Percentiles rank a stretch among this genome's conserved stretches.
Evolutionary conservation across 2,797 vertebrate genomes (phyloP).

Genomic region (Euphonia xanthogaster): DNA sequence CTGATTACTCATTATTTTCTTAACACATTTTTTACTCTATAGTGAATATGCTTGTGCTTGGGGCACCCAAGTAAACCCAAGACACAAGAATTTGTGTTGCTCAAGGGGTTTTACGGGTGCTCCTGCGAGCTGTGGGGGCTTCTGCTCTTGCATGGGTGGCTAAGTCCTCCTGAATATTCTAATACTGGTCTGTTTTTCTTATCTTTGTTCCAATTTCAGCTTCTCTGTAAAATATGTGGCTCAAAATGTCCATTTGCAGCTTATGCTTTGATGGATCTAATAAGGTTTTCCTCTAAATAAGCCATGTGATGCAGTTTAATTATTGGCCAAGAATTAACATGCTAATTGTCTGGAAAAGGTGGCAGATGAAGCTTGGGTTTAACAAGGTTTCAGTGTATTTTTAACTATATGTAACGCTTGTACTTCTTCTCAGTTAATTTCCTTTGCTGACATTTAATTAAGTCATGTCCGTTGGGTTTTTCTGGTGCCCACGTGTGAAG

Average conservation of each 20-base stretch:
- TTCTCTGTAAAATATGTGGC: not conserved
- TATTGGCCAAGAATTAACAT: not conserved
- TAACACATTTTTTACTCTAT: not conserved
- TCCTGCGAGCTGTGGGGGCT: not conserved
- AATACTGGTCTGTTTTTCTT: not conserved
- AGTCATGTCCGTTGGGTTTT: not conserved
- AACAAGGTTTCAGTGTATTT: not conserved
- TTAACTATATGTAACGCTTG: not conserved
- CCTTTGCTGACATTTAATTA: not conserved
- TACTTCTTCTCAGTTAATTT: not conserved
- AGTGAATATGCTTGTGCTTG: not conserved
- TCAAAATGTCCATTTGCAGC: not conserved
- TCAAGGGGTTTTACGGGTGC: not conserved
- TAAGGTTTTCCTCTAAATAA: not conserved
- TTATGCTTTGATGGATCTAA: not conserved
- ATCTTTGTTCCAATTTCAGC: not conserved
- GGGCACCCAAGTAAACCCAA: not conserved
- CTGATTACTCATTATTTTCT: not conserved
- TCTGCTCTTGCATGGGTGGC: not conserved
- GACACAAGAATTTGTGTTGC: too few species aligned
- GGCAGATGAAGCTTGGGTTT: not conserved
- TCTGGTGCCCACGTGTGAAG: not conserved
- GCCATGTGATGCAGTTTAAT: not conserved
- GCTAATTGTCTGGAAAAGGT: not conserved
- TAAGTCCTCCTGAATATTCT: not conserved